phyloP scores from a whole-genome alignment of 2,113 vertebrate species.

The Percopsis transmontana region DNA sequence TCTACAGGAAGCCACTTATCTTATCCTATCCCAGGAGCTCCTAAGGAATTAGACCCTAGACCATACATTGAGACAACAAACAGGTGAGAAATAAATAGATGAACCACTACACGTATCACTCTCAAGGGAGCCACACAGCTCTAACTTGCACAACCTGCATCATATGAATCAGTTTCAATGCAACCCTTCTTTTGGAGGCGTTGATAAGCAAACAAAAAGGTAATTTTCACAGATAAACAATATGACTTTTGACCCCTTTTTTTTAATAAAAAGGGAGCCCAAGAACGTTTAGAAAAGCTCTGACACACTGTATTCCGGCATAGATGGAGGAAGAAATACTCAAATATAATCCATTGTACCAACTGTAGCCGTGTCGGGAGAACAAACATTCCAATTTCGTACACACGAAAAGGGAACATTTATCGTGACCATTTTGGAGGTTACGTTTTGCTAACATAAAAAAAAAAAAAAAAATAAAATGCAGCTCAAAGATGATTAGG shows the following conservation, averaged over 20 bases:
- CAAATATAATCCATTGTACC: slow-evolving; percentile 1
- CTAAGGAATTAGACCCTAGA: too few species aligned
- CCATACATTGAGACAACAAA: too few species aligned
- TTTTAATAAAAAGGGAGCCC: too few species aligned
- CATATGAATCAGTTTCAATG: neutral
- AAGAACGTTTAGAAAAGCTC: neutral
- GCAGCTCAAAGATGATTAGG: slow-evolving; percentile 26
- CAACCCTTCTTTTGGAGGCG: neutral
- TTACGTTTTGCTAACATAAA: slow-evolving; percentile 7
- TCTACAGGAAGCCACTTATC: too few species aligned
- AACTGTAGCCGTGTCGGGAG: neutral
- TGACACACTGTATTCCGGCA: neutral
- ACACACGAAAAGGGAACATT: slow-evolving; percentile 3
- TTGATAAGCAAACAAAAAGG: neutral
- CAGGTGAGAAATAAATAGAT: too few species aligned
- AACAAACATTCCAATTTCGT: neutral
- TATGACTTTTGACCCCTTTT: too few species aligned
- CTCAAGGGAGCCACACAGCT: too few species aligned
- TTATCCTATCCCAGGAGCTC: too few species aligned
- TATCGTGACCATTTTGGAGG: slow-evolving; percentile 20
- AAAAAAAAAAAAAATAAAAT: neutral
- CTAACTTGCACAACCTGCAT: too few species aligned
- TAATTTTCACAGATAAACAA: neutral
- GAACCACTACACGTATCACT: too few species aligned
- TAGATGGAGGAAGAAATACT: neutral